Evolutionary conservation across 2,113 vertebrate species (phyloP).

Genomic region (Gracilinanus agilis): DNA sequence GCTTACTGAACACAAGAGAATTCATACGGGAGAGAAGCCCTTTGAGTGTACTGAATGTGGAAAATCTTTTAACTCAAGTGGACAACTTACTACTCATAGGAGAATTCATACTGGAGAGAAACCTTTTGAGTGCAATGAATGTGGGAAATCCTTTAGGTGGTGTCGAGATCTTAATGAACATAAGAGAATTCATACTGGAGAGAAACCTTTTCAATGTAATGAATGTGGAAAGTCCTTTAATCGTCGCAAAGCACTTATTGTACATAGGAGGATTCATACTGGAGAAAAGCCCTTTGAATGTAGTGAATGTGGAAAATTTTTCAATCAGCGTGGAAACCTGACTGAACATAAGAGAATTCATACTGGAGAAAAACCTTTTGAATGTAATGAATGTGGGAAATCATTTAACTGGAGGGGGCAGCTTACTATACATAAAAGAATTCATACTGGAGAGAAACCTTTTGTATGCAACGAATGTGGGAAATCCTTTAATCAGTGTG

Average conservation of each 20-base stretch:
- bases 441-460: background rate
- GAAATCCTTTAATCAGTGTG: slow-evolving; percentile 1
- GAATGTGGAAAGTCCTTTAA: background rate
- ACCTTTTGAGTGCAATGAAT: background rate
- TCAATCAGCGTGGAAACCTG: background rate
- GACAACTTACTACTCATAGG: background rate
- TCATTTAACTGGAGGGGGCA: background rate
- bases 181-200: background rate
- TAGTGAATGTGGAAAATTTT: background rate
- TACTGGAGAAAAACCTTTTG: background rate
- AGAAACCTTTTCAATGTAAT: background rate
- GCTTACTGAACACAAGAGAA: slow-evolving; percentile 1
- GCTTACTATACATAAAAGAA: background rate
- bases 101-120: background rate
- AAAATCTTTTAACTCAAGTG: background rate
- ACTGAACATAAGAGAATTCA: slow-evolving; percentile 5
- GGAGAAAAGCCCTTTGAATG: background rate
- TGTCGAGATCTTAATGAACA: slow-evolving; percentile 8
- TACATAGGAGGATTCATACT: background rate
- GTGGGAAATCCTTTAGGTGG: slow-evolving; percentile 2
- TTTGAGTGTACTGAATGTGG: background rate
- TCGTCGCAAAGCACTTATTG: slow-evolving; percentile 1
- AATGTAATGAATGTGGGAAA: slow-evolving; percentile 1
- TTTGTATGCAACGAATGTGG: background rate
- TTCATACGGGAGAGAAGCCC: background rate